These are phyloP conservation scores for Brachyptera risi DNA, from an alignment of 2,888 invertebrate species.

Conservation along the genomic window DNA sequence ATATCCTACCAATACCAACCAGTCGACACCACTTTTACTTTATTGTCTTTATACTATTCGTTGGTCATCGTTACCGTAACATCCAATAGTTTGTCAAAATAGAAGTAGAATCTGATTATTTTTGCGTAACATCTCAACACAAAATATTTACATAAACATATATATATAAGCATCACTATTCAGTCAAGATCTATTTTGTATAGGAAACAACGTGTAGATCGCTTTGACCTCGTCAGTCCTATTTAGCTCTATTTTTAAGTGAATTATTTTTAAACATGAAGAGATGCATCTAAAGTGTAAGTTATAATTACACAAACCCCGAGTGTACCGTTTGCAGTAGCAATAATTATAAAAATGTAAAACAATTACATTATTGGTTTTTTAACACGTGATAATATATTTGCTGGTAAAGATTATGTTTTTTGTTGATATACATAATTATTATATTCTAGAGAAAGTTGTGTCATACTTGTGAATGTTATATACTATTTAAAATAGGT, in stretches of 20 bases:
- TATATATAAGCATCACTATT: too few species aligned
- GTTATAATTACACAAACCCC: conserved; percentile 26
- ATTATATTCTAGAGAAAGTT: conserved; percentile 26
- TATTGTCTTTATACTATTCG: too few species aligned
- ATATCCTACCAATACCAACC: conserved; percentile 11
- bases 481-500: conserved; percentile 22
- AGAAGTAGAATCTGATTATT: too few species aligned
- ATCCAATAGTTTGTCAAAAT: too few species aligned
- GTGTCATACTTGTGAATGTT: conserved; percentile 31
- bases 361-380: conserved; percentile 26
- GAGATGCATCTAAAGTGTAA: conserved; percentile 19
- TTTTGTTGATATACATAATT: conserved; percentile 25
- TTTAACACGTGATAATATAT: conserved; percentile 31
- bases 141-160: too few species aligned
- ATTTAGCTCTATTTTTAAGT: background rate
- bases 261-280: conserved; percentile 4
- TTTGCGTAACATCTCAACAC: too few species aligned
- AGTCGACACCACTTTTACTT: too few species aligned
- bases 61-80: too few species aligned
- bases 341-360: conserved; percentile 31
- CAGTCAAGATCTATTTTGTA: too few species aligned
- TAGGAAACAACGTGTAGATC: too few species aligned
- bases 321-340: conserved; percentile 33
- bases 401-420: conserved; percentile 30
- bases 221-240: conserved; percentile 24